Evolutionary conservation across 2,113 vertebrate species (phyloP).

Genomic region (Cyanocitta stelleri): DNA sequence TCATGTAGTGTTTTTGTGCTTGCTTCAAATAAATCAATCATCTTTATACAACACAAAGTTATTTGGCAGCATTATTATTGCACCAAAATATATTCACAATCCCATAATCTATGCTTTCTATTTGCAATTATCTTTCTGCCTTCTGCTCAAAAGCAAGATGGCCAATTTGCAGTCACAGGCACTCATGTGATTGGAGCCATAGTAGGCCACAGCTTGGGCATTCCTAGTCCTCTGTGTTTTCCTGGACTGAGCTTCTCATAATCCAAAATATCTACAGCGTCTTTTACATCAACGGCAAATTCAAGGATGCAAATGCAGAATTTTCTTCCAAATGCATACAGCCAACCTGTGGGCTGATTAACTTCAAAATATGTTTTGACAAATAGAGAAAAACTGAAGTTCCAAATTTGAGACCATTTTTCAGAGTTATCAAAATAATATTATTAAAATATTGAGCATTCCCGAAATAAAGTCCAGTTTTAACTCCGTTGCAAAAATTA

Average conservation of each 20-base stretch:
- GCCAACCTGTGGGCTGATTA: neutral
- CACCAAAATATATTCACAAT: neutral
- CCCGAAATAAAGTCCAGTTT: neutral
- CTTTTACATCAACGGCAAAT: neutral
- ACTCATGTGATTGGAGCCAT: neutral
- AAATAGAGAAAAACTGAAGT: neutral
- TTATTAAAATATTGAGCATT: neutral
- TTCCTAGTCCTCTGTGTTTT: neutral
- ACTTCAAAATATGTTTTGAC: neutral
- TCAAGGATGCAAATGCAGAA: neutral
- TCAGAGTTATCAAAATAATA: neutral
- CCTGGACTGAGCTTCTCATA: neutral
- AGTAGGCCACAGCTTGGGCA: neutral
- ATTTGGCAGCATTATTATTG: neutral
- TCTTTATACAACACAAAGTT: neutral
- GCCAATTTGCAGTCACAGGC: neutral
- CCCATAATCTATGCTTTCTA: neutral
- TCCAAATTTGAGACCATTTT: neutral
- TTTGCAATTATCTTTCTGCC: neutral
- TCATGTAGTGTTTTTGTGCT: neutral
- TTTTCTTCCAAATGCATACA: neutral
- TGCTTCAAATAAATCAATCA: neutral
- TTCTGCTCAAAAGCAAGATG: neutral
- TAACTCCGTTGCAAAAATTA: neutral
- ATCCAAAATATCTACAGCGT: rapidly evolving